Conservation (phyloP, 2,113 vertebrate genomes). For the Cercopithecus mona region DNA sequence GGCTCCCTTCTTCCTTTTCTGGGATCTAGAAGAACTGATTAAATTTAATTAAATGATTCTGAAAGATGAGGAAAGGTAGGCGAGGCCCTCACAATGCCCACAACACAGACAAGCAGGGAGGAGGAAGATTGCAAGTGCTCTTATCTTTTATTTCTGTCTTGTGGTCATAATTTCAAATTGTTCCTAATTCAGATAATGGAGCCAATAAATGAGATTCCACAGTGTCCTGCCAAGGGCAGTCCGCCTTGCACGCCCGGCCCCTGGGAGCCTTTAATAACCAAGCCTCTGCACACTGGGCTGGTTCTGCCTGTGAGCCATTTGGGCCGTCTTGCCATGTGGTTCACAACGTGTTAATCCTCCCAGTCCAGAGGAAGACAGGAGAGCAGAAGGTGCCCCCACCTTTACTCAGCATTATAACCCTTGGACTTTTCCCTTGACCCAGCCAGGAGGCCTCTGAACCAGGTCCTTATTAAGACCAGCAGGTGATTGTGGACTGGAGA, state of each 20-base stretch:
- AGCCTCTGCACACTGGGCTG: neutral
- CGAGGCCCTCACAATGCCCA: neutral
- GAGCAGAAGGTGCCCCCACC: neutral
- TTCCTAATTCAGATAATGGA: conserved; percentile 69
- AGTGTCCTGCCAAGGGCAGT: conserved; percentile 52
- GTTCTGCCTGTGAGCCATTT: neutral
- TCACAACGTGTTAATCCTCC: neutral
- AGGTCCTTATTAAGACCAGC: neutral
- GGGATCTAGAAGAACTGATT: conserved; percentile 45
- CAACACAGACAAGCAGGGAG: neutral
- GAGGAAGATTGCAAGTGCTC: conserved; percentile 18
- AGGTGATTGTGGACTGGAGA: neutral
- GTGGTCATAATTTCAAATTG: conserved; percentile 44
- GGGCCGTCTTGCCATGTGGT: neutral
- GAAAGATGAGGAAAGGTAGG: conserved; percentile 20
- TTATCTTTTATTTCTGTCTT: conserved; percentile 55
- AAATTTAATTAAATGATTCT: conserved; percentile 67
- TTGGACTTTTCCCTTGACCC: neutral
- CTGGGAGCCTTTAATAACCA: conserved; percentile 26
- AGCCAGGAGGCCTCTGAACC: neutral
- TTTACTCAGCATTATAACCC: neutral
- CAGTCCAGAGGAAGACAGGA: neutral
- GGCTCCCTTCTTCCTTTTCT: conserved; percentile 22
- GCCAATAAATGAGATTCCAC: conserved; percentile 62
- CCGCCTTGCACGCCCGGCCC: neutral